Percentiles rank a stretch among this genome's conserved stretches.
Evolutionary conservation across 2,113 vertebrate genomes (phyloP).

Genomic region (Phalacrocorax pelagicus): DNA sequence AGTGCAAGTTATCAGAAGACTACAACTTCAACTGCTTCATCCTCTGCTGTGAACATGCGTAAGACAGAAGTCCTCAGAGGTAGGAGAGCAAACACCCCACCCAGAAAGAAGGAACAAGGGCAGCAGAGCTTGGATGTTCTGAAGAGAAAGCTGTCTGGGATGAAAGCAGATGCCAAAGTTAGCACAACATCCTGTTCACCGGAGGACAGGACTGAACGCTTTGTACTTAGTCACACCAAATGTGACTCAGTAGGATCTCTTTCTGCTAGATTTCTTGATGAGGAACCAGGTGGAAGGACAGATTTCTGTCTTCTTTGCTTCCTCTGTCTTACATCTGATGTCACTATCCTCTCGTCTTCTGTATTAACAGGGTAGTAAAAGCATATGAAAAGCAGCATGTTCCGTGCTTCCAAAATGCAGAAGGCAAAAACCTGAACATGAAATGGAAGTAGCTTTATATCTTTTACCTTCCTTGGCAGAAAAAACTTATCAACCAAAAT

Average conservation of each 20-base stretch:
- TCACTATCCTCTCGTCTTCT: neutral
- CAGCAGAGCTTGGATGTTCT: neutral
- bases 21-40: neutral
- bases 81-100: neutral
- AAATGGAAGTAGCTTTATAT: constrained; percentile 2
- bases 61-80: neutral
- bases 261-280: neutral
- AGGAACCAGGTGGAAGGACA: constrained; percentile 47
- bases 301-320: constrained; percentile 37
- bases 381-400: constrained; percentile 1
- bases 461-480: constrained; percentile 9
- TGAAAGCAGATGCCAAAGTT: neutral
- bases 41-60: neutral
- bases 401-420: neutral
- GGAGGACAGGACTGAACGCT: neutral
- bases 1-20: neutral
- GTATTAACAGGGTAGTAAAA: constrained; percentile 4
- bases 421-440: constrained; percentile 1
- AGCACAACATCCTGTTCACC: neutral
- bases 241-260: neutral
- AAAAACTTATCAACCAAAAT: constrained; percentile 7
- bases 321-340: neutral
- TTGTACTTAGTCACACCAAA: neutral
- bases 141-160: neutral
- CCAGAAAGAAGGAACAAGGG: neutral